phyloP scores from a whole-genome alignment of 2,113 vertebrate species.

The Equus przewalskii region DNA sequence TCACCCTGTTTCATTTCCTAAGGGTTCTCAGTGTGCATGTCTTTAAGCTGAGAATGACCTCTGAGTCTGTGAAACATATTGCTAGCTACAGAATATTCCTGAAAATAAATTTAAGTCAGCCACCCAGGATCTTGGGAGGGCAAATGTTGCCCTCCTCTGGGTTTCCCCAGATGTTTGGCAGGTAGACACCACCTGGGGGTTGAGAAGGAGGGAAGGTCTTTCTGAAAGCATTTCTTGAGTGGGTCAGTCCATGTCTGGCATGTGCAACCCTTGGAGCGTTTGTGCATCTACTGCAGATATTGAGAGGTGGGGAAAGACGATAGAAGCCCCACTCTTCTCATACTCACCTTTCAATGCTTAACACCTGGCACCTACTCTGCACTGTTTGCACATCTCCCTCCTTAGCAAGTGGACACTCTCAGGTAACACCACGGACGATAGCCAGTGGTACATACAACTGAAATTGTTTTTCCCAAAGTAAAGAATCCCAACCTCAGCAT shows the following conservation, averaged over 20 bases:
- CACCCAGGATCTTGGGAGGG: background rate
- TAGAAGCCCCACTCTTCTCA: background rate
- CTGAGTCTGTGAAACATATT: constrained; percentile 66
- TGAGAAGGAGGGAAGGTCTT: background rate
- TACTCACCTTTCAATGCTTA: background rate
- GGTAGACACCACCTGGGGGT: background rate
- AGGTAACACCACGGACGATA: too few relatives aligned
- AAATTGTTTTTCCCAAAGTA: background rate
- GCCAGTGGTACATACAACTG: background rate
- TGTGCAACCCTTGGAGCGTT: background rate
- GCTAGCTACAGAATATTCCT: constrained; percentile 24
- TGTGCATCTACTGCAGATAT: background rate
- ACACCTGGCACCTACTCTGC: background rate
- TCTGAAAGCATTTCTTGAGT: background rate
- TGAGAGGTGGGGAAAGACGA: background rate
- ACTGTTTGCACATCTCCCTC: background rate
- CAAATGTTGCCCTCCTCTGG: background rate
- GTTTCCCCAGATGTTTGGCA: background rate
- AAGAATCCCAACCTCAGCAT: background rate
- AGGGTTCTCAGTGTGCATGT: constrained; percentile 76
- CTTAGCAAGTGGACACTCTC: background rate
- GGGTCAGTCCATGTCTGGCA: background rate
- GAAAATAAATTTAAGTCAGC: constrained; percentile 68
- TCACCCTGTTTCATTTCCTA: constrained; percentile 77
- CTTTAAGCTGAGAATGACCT: constrained; percentile 39